Base-by-base conservation (phyloP, 2,113 vertebrate genomes). In the Synodontis membranacea region DNA sequence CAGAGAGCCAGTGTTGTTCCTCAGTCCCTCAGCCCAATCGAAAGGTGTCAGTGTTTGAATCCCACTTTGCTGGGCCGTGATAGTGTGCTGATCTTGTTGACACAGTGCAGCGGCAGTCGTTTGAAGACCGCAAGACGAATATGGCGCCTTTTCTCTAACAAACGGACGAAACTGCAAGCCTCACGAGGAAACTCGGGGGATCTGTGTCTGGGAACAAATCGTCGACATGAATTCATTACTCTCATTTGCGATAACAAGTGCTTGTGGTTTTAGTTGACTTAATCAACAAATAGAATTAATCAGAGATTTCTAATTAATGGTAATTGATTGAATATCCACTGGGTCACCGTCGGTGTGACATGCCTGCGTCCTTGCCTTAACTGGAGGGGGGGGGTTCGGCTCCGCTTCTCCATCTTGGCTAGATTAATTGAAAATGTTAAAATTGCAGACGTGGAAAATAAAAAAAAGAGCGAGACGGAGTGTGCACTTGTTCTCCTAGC, bases 201-300 rank as follows among this genome's bases (percentile, higher is more conserved):
- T 89, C 84, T 92, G 91, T 90, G 92, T 91, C 92, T 90, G 91
- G 89, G 92, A 94, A 91, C 91, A 92, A 94, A 93, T 88, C 90
- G 91, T 90, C 91, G 84, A 92, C 91, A 92, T 92, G 93, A 94
- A 94, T 95, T 94, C 93, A 94, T 95, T 95, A 94, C 89, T 92
- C 93, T 93, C 90, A 92, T 94, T 91, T 91, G 93, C 84, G 92
- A 95, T 95, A 95, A 95, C 92, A 92, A 95, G 93, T 91, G 92
- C 93, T 94, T 92, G 93, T 94, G 93, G 92, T 94, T 95, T 95
- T 94, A 95, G 95, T 95, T 95, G 94, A 94, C 94, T 94, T 95
- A 94, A 95, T 95, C 94, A 95, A 95, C 94, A 95, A 95, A 95
- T 95, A 95, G 92, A 95, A 94, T 95, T 94, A 95, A 95, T 95